Evolutionary conservation across 2,888 invertebrate species (phyloP), one percentile per base, ranked within the genome.

Genomic region (Clitarchus hookeri): DNA sequence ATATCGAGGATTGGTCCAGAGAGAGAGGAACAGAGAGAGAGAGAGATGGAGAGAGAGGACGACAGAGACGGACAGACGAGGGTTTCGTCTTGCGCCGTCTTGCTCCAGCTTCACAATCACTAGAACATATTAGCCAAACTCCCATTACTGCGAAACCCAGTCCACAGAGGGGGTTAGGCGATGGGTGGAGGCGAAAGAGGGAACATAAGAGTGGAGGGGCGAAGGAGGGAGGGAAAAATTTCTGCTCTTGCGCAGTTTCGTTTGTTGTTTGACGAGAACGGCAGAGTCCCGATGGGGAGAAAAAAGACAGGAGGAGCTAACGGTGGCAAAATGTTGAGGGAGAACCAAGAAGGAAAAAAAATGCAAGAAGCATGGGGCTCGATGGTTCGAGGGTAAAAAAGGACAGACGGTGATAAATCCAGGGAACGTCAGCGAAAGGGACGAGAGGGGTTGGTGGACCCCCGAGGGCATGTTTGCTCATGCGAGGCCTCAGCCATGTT

Each of bases 51-150:
- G 44, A 65, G 26, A 82, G 54, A 78, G 44, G 13, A 23, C 25
- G 84, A 77, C 48, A 16, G 78, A 78, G 84, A 19, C 11, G 77
- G 44, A 48, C 84, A 65, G 80, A 19, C 44, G 83, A 16, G 27
- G 84, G 83, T 48, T 48, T 84, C 53, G n/a, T 77, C 84, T 77
- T 65, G 44, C 54, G n/a, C 84, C 65, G 23, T 44, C 54, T 65
- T 83, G 85, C 87, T 85, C 83, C 86, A 83, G 86, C 80, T 85
- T 87, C 85, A 85, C 87, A 87, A 87, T 87, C 87, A 87, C 86
- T 85, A 86, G 87, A 86, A 86, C 85, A 88, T 88, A 88, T 88
- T 88, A 88, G 87, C 88, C 87, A 88, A 88, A 88, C 88, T 88
- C 85, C 86, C 86, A 87, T 87, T 87, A 87, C 87, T 86, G 86